Conservation (phyloP, 2,113 vertebrate genomes). For the Rynchops niger region DNA sequence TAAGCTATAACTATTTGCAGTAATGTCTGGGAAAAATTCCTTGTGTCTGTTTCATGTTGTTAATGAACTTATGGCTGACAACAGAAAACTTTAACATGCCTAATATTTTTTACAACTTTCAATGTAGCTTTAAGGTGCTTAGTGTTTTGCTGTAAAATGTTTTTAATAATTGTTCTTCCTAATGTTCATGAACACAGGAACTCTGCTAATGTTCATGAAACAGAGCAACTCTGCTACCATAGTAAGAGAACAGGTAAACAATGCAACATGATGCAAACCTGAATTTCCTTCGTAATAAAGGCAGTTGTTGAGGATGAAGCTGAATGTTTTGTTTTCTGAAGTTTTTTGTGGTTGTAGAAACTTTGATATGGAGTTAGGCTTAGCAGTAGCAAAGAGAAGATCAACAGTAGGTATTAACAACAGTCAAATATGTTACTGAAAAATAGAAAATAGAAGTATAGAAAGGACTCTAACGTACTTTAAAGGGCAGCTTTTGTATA, state of each 20-base stretch:
- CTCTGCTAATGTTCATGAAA: not conserved
- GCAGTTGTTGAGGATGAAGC: not conserved
- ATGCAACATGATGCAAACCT: not conserved
- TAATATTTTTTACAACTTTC: not conserved
- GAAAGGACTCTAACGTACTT: not conserved
- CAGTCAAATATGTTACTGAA: not conserved
- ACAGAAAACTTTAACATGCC: not conserved
- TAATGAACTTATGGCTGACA: not conserved
- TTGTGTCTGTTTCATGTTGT: not conserved
- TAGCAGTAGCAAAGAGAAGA: not conserved
- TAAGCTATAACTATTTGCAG: not conserved
- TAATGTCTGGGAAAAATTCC: not conserved
- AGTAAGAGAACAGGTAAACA: not conserved
- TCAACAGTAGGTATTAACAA: not conserved
- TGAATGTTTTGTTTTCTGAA: not conserved
- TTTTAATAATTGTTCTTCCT: not conserved
- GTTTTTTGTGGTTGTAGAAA: not conserved
- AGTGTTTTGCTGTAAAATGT: not conserved
- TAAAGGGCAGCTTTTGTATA: not conserved
- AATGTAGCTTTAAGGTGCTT: not conserved
- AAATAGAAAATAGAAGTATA: not conserved
- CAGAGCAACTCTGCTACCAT: not conserved
- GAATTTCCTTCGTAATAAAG: not conserved
- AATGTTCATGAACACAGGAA: not conserved
- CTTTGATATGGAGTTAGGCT: not conserved